Base-by-base conservation (phyloP, 2,797 vertebrate species). In the Gymnoscopelus braueri region DNA sequence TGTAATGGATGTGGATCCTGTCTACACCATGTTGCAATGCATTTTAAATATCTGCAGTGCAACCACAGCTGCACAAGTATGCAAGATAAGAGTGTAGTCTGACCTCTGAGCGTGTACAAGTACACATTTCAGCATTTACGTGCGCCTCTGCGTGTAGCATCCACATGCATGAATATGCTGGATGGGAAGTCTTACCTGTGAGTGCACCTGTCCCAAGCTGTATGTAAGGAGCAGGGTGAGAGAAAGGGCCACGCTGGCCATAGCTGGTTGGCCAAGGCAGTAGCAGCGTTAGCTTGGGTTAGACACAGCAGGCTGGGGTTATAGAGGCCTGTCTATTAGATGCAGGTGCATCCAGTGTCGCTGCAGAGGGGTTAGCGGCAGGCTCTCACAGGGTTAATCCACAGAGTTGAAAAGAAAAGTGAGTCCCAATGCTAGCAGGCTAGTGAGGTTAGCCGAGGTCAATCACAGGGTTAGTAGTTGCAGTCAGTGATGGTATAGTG, bases 101-200 rank as follows among this genome's bases (percentile, higher is more conserved):
- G 35, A 39, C 35, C 35, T 14, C 13, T 29, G 26, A 49, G 49
- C 3, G 50, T 52, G 12, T 49, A 62, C 35, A 49, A 3, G 60
- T 64, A 69, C 19, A n/a, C 24, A 57, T 24, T 0, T 24, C 23
- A 39, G 35, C 5, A 39, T 7, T 39, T 39, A 39, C 4, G 35
- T 39, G 35, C 35, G 7, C 35, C 6, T 39, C 1, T 8, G 35
- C 6, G 35, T 1, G 35, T 7, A 39, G 35, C 2, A 39, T 39
- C 5, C 35, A 39, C 35, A 9, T 56, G 63, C 32, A 44, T 47
- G 57, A 53, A 32, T 53, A 24, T 55, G 19, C 5, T 14, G 60
- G 8, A 60, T 29, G 63, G 1, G 7, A 47, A 49, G 64, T 71
- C 92, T 88, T 97, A 99, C 97, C 97, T 98, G 95, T 88, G 87